Conservation (phyloP, 2,888 invertebrate genomes). For the Drosophila picticornis region DNA sequence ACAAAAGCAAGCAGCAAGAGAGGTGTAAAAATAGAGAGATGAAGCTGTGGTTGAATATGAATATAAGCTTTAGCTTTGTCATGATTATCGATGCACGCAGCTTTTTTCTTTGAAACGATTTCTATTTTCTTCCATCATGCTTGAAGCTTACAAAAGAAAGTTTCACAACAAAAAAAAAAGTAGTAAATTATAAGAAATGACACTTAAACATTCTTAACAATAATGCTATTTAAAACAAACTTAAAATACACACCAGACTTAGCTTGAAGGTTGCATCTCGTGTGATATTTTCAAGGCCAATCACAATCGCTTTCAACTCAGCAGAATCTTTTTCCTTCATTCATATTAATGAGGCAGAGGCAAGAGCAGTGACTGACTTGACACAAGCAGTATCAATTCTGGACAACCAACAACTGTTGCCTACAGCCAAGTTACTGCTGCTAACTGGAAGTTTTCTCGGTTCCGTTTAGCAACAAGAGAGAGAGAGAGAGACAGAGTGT, state of each 20-base stretch:
- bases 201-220: constrained; percentile 6
- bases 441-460: constrained; percentile 17
- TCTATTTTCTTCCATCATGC: constrained; percentile 34
- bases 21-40: constrained; percentile 13
- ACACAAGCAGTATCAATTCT: constrained; percentile 17
- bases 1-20: constrained; percentile 2
- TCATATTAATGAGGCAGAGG: constrained; percentile 66
- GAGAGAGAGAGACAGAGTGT: not conserved
- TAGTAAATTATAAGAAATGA: not conserved
- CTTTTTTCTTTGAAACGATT: constrained; percentile 32
- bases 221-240: constrained; percentile 7
- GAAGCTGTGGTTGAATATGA: constrained; percentile 16
- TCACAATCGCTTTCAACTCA: constrained; percentile 54
- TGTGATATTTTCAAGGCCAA: constrained; percentile 65
- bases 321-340: constrained; percentile 57
- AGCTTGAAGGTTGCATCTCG: constrained; percentile 47
- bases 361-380: constrained; percentile 1
- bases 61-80: constrained; percentile 7
- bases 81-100: constrained; percentile 30
- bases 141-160: constrained; percentile 43
- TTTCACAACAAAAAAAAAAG: constrained; percentile 29
- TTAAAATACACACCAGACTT: constrained; percentile 1
- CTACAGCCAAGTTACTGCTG: constrained; percentile 21
- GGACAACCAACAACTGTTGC: constrained; percentile 16
- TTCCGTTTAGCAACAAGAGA: constrained; percentile 26